Evolutionary conservation across 30 jellyfish, hydroid and myxozoan genomes (phyloP).

Genomic region (Aurelia sp.): DNA sequence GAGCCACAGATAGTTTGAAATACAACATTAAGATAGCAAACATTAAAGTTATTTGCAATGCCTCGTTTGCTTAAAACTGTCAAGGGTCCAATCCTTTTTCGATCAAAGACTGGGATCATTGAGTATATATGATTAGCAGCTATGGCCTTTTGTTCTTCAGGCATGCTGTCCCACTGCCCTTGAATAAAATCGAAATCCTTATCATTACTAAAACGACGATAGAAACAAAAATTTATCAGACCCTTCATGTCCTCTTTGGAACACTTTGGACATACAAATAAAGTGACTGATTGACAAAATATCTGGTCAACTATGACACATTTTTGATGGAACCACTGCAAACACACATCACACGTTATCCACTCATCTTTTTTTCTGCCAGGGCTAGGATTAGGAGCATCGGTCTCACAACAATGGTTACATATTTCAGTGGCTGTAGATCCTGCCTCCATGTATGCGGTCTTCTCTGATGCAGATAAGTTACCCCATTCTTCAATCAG

Average conservation of each 20-base stretch:
- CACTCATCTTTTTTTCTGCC: not conserved
- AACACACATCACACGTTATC: slow-evolving; percentile 19
- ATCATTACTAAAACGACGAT: not conserved
- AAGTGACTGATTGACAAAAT: not conserved
- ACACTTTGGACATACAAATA: not conserved
- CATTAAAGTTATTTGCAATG: too few species aligned
- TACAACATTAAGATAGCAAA: slow-evolving; percentile 7
- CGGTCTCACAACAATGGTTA: not conserved
- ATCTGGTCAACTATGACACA: slow-evolving; percentile 11
- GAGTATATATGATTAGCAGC: not conserved
- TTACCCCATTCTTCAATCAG: slow-evolving; percentile 1
- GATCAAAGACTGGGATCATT: not conserved
- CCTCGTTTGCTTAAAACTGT: too few species aligned
- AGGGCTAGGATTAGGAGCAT: slow-evolving; percentile 11
- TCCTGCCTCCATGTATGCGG: not conserved
- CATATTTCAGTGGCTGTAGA: not conserved
- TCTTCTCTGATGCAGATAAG: not conserved
- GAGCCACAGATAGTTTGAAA: slow-evolving; percentile 4
- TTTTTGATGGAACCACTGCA: slow-evolving; percentile 39
- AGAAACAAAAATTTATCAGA: not conserved
- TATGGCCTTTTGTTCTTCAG: not conserved
- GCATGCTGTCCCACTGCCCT: not conserved
- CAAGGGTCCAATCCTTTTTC: not conserved
- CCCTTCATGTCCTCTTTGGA: slow-evolving; percentile 1
- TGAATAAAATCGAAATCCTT: not conserved